phyloP scores from a whole-genome alignment of 2,888 invertebrate species.

The Apamea crenata region DNA sequence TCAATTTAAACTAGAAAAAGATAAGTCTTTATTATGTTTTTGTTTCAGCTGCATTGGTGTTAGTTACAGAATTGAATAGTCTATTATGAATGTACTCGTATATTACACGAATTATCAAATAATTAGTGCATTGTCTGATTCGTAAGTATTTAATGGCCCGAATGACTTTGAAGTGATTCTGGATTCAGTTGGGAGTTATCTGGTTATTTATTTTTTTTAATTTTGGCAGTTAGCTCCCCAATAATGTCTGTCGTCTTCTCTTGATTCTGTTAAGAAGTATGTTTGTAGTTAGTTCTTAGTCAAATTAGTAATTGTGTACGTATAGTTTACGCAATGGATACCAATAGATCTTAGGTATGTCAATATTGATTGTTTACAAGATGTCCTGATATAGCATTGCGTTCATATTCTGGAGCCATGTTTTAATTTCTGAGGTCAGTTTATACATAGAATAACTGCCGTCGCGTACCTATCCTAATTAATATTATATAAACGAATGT shows the following conservation, averaged over 20 bases:
- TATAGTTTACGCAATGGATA: neutral
- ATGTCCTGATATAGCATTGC: neutral
- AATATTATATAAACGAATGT: too few species aligned
- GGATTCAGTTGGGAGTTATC: neutral
- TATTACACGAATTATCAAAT: constrained; percentile 60
- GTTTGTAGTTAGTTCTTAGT: neutral
- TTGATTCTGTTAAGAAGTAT: neutral
- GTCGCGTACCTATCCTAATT: neutral
- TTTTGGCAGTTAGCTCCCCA: neutral
- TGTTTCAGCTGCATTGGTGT: constrained; percentile 39
- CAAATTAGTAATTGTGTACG: neutral
- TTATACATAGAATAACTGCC: neutral
- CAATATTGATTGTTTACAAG: neutral
- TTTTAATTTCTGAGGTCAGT: neutral
- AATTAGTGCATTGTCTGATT: constrained; percentile 52
- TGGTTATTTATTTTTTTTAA: neutral
- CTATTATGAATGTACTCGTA: constrained; percentile 52
- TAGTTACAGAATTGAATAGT: constrained; percentile 50
- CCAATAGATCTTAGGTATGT: neutral
- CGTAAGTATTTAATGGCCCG: constrained; percentile 24
- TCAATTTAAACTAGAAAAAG: constrained; percentile 49
- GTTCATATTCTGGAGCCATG: neutral
- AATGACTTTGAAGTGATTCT: constrained; percentile 49
- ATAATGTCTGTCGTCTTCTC: neutral
- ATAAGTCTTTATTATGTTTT: constrained; percentile 50